These are phyloP conservation scores for cat (Felis catus) DNA, from an alignment of 2,113 vertebrate species.

Conservation along the genomic window DNA sequence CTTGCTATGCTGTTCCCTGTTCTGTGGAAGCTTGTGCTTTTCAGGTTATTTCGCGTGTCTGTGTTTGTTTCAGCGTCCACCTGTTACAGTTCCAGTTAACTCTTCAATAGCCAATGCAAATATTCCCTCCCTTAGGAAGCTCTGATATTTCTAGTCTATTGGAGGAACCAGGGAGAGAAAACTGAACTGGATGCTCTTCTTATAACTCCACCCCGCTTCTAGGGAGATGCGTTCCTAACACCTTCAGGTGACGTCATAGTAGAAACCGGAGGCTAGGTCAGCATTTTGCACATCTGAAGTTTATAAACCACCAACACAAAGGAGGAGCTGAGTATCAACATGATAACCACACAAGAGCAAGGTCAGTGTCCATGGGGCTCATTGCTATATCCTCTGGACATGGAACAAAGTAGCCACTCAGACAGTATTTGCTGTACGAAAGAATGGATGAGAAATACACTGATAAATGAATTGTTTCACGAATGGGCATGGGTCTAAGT, in stretches of 20 bases:
- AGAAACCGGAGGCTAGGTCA: not conserved
- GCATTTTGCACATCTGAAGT: not conserved
- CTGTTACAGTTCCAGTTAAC: not conserved
- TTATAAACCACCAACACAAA: not conserved
- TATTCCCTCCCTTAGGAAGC: not conserved
- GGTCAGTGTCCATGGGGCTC: not conserved
- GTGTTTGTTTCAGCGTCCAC: not conserved
- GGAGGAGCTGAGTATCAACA: not conserved
- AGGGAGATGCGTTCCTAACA: not conserved
- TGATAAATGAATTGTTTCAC: not conserved
- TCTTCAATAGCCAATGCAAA: not conserved
- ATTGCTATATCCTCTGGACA: not conserved
- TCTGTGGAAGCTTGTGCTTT: too few species aligned
- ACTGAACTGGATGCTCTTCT: not conserved
- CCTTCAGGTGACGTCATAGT: not conserved
- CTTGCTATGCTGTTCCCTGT: not conserved
- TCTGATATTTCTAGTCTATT: not conserved
- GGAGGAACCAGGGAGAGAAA: not conserved
- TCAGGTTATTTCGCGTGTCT: not conserved
- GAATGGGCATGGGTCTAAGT: not conserved
- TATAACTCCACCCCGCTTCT: not conserved
- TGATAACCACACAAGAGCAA: not conserved
- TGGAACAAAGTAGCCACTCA: not conserved
- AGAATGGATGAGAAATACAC: not conserved
- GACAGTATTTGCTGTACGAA: not conserved